Evolutionary conservation across 2,113 vertebrate species (phyloP), one percentile per base, ranked within the genome.

Genomic region (Ondatra zibethicus): DNA sequence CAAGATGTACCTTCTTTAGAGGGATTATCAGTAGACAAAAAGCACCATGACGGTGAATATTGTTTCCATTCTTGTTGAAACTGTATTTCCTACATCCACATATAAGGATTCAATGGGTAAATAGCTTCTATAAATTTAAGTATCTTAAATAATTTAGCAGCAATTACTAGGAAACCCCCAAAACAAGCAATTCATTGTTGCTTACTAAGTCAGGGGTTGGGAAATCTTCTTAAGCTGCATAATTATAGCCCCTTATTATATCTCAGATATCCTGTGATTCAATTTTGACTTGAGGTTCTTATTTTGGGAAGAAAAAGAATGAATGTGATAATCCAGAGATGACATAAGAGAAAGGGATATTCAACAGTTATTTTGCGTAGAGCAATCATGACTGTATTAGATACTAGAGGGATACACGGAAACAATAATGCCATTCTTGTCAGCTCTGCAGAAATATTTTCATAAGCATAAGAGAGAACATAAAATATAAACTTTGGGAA

Each of bases 321-420:
- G 13, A 4, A 21, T 66, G 3, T 55, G n/a, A 77, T 27, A 93
- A 77, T 65, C 2, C n/a, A 88, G 10, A 31, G 0, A 19, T 27
- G 3, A 11, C 4, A 0, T 16, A 73, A 72, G 9, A 3, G 2
- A 4, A 31, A 68, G 17, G 45, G 65, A 13, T 47, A 13, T 7
- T 88, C 58, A 27, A 31, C 3, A 63, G 31, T 52, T 89, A 45
- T 36, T 73, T 85, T 45, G 21, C 78, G 10, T 19, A 73, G 16
- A n/a, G 4, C 21, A 50, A 63, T 55, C 33, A 84, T 70, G 36
- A 82, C 45, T 45, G 23, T 5, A 7, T 31, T 82, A 47, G 29
- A 45, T 89, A 93, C 31, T 36, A 36, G 33, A 50, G 8, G 5
- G 31, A 68, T 23, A 3, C 31, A 68, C 61, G 68, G 36, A 88